These are phyloP conservation scores for Sialis fuliginosa DNA, from an alignment of 2,888 invertebrate genomes.

Conservation along the genomic window DNA sequence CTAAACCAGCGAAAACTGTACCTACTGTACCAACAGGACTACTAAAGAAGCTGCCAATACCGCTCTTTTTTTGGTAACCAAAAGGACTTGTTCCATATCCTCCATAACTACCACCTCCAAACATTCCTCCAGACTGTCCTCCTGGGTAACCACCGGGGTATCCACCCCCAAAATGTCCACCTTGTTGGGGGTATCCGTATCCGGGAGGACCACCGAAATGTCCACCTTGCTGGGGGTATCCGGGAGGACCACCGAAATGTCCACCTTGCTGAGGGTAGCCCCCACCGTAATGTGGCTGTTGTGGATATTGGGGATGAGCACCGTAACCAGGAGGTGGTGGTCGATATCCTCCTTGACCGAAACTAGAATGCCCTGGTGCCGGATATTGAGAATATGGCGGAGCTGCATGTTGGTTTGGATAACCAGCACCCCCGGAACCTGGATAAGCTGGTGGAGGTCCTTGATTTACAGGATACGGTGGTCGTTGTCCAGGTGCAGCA, in stretches of 20 bases:
- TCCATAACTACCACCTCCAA: neutral
- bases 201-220: neutral
- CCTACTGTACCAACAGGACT: slow-evolving; percentile 1
- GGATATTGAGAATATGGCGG: slow-evolving; percentile 1
- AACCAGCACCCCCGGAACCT: neutral
- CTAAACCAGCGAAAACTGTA: slow-evolving; percentile 1
- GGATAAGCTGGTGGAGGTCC: slow-evolving; percentile 3
- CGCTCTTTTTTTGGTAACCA: neutral
- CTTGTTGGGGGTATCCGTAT: slow-evolving; percentile 6
- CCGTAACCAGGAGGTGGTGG: slow-evolving; percentile 2
- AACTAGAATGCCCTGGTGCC: neutral
- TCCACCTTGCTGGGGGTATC: slow-evolving; percentile 7
- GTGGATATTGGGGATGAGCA: slow-evolving; percentile 1
- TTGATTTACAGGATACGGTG: neutral
- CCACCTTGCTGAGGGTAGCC: neutral
- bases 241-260: neutral
- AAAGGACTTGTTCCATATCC: slow-evolving; percentile 1
- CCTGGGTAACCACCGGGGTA: slow-evolving; percentile 8
- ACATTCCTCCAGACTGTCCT: neutral
- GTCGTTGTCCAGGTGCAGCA: neutral
- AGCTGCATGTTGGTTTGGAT: neutral
- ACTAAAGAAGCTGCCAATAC: neutral
- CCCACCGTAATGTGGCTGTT: slow-evolving; percentile 1
- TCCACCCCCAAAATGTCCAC: neutral
- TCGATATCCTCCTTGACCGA: neutral